Evolutionary conservation across 2,888 invertebrate genomes (phyloP), one percentile per base, ranked within the genome.

Genomic region (Amiota communis): DNA sequence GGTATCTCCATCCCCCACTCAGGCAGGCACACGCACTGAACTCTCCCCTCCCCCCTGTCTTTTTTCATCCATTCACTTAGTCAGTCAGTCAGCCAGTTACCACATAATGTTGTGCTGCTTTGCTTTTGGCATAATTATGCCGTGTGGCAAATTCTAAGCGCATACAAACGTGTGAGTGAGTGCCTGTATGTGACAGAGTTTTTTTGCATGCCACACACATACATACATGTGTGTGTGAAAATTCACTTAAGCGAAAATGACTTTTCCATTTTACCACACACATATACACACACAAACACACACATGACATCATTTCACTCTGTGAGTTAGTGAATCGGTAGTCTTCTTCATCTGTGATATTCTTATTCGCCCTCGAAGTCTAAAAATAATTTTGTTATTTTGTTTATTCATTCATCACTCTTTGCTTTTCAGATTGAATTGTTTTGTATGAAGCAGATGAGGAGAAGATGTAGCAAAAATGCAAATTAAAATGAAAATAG

Each of bases 351-450:
- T 59, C 59, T 11, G 59, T 36, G 6, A 36, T n/a, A n/a, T 36
- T 36, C 36, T 36, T 36, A 36, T 69, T 72, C 36, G 77, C 84
- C 83, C 83, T 79, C 74, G 81, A 81, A 83, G 80, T 76, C 72
- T 77, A 20, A 79, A 83, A 86, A 78, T 83, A 83, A 83, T 86
- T 84, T 83, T 77, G 76, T 76, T 79, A 36, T 36, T 82, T 84
- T 85, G 82, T 85, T 82, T 83, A 85, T 86, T 83, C 59, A 36
- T 36, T 36, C 36, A 36, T 36, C 36, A 59, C 59, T 59, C 59
- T 17, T 59, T 59, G 65, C 47, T 13, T 65, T 59, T 49, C 10
- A 48, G 36, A 65, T 65, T 65, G 65, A 65, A 65, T 65, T 65
- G 47, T 15, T 17, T 59, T 15, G 59, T 17, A 20, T 12, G 11